These are phyloP conservation scores for Pseudomyrmex cubaensis DNA, from an alignment of 1,140 invertebrate genomes.

Conservation along the genomic window DNA sequence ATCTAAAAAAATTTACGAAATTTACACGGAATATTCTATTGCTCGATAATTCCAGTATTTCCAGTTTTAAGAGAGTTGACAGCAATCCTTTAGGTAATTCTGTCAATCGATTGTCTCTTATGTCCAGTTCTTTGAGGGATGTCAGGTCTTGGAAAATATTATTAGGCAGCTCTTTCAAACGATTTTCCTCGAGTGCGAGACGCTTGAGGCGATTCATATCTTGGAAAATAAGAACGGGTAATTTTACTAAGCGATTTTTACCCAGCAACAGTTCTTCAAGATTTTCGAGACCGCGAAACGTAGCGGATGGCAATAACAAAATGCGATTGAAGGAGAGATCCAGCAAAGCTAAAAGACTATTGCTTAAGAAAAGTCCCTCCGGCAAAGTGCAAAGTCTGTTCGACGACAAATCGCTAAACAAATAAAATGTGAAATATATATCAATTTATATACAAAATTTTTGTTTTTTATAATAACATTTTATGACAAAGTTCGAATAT, in stretches of 20 bases:
- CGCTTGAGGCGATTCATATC: slow-evolving; percentile 88
- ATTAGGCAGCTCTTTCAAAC: slow-evolving; percentile 86
- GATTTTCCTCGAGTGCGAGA: slow-evolving; percentile 90
- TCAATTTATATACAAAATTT: slow-evolving; percentile 3
- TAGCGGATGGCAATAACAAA: slow-evolving; percentile 75
- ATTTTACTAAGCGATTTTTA: slow-evolving; percentile 81
- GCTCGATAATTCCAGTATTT: slow-evolving; percentile 80
- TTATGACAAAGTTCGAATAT: neutral
- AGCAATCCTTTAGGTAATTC: slow-evolving; percentile 87
- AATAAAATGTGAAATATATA: slow-evolving; percentile 3
- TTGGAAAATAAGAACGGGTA: slow-evolving; percentile 87
- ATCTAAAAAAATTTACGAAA: slow-evolving; percentile 3
- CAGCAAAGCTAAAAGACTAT: slow-evolving; percentile 80
- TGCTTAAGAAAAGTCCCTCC: slow-evolving; percentile 81
- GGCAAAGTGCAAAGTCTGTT: slow-evolving; percentile 89
- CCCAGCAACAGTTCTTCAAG: slow-evolving; percentile 86
- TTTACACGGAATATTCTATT: slow-evolving; percentile 86
- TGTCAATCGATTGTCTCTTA: slow-evolving; percentile 87
- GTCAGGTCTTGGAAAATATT: slow-evolving; percentile 85
- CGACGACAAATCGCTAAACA: slow-evolving; percentile 88
- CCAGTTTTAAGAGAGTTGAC: slow-evolving; percentile 83
- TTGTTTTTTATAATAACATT: neutral
- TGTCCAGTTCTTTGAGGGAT: slow-evolving; percentile 86
- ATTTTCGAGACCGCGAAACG: slow-evolving; percentile 81
- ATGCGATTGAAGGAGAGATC: slow-evolving; percentile 85